Conservation (phyloP, 2,113 vertebrate species). For the Sander lucioperca region DNA sequence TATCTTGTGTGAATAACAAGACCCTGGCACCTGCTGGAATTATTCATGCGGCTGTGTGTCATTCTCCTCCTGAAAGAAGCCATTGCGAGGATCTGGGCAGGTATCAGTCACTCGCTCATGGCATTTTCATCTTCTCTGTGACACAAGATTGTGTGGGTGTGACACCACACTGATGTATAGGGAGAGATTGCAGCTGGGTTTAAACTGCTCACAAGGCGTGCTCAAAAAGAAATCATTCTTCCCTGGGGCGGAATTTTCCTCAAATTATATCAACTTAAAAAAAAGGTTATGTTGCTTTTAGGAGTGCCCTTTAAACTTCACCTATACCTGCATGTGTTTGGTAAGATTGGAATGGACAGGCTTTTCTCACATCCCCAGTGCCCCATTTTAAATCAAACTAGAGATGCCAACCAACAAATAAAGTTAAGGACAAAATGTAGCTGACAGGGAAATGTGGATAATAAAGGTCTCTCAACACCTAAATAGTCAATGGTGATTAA, state of each 20-base stretch:
- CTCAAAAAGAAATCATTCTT: slow-evolving; percentile 59
- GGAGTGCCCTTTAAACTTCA: slow-evolving; percentile 40
- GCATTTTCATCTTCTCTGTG: slow-evolving; percentile 76
- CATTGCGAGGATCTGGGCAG: slow-evolving; percentile 59
- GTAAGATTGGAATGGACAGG: slow-evolving; percentile 6
- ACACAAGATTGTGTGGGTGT: slow-evolving; percentile 69
- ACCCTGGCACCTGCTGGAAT: slow-evolving; percentile 44
- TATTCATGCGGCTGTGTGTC: slow-evolving; percentile 59
- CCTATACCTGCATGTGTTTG: slow-evolving; percentile 22
- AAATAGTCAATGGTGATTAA: slow-evolving; percentile 45
- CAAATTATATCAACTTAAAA: slow-evolving; percentile 47
- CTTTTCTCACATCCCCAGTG: slow-evolving; percentile 7
- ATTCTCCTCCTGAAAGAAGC: slow-evolving; percentile 11
- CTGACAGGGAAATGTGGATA: slow-evolving; percentile 34
- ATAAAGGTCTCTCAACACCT: slow-evolving; percentile 42
- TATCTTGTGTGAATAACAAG: slow-evolving; percentile 66
- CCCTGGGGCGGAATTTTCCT: slow-evolving; percentile 43
- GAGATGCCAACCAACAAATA: slow-evolving; percentile 31
- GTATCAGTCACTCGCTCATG: slow-evolving; percentile 75
- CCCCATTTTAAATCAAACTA: slow-evolving; percentile 17
- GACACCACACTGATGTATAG: slow-evolving; percentile 70
- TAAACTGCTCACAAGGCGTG: slow-evolving; percentile 50
- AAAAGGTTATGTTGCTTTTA: slow-evolving; percentile 44
- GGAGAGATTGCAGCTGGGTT: slow-evolving; percentile 51
- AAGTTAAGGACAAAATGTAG: slow-evolving; percentile 20